Percentiles rank a stretch among this genome's conserved stretches.
These are phyloP conservation scores for Erynnis tages DNA, from an alignment of 2,888 invertebrate species.

Conservation along the genomic window DNA sequence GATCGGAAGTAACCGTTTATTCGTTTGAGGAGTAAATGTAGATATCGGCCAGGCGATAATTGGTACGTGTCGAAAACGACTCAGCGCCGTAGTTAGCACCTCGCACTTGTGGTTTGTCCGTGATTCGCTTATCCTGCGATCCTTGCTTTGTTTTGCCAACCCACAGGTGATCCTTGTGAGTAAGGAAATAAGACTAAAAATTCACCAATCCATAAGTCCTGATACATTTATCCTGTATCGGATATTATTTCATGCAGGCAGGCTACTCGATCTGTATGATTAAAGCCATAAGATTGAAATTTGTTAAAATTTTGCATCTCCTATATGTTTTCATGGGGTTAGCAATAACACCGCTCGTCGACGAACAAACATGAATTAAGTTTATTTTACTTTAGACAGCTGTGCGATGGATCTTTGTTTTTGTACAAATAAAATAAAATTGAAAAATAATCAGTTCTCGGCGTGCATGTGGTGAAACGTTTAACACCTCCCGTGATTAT, in stretches of 20 bases:
- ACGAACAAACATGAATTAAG: slow-evolving; percentile 52
- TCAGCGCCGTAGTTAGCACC: slow-evolving; percentile 65
- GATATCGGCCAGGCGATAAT: slow-evolving; percentile 70
- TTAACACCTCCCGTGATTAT: neutral
- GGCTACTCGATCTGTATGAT: neutral
- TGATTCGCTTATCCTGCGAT: slow-evolving; percentile 48
- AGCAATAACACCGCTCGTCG: slow-evolving; percentile 61
- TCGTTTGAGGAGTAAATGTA: slow-evolving; percentile 48
- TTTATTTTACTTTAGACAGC: slow-evolving; percentile 55
- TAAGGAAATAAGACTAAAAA: slow-evolving; percentile 12
- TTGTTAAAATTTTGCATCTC: neutral
- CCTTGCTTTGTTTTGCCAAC: slow-evolving; percentile 56
- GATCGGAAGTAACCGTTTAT: slow-evolving; percentile 59
- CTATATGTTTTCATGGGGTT: slow-evolving; percentile 58
- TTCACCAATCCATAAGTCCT: slow-evolving; percentile 1
- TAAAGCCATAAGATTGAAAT: slow-evolving; percentile 4
- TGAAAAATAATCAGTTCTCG: slow-evolving; percentile 1
- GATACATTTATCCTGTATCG: slow-evolving; percentile 5
- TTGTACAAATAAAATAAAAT: slow-evolving; percentile 2
- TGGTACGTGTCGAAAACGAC: slow-evolving; percentile 70
- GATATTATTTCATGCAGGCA: neutral
- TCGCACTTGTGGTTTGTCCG: slow-evolving; percentile 47
- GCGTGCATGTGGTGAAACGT: slow-evolving; percentile 5
- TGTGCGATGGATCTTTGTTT: slow-evolving; percentile 44
- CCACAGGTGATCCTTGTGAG: slow-evolving; percentile 34